Conservation (phyloP, 1,140 invertebrate genomes). For the Musca domestica region DNA sequence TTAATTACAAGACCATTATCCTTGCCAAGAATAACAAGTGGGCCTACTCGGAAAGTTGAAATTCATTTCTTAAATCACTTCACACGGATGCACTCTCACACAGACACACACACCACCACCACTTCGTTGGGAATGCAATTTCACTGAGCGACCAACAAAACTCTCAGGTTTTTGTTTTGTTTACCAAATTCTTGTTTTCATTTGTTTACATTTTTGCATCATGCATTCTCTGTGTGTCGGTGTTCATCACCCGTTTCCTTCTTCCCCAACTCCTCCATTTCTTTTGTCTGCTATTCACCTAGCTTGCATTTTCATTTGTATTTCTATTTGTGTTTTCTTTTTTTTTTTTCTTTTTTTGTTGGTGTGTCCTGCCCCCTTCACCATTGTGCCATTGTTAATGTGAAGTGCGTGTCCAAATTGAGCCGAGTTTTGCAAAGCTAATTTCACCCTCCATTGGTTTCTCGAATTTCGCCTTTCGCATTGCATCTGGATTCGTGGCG, state of each 20-base stretch:
- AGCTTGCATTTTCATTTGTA: neutral
- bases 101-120: no score
- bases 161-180: neutral
- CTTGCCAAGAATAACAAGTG: no score
- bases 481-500: constrained; percentile 37
- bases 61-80: no score
- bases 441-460: constrained; percentile 40
- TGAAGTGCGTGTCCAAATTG: constrained; percentile 33
- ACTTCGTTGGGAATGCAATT: no score
- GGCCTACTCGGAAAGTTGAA: no score
- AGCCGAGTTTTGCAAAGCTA: constrained; percentile 23
- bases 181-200: no score
- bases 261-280: neutral
- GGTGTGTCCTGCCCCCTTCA: no score
- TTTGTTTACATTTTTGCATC: no score
- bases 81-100: no score
- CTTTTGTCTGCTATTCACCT: constrained; percentile 1
- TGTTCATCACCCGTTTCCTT: neutral
- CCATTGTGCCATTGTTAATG: neutral
- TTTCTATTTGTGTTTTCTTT: no score
- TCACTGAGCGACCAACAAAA: no score
- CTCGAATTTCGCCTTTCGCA: constrained; percentile 35
- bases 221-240: neutral
- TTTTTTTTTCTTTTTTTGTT: neutral
- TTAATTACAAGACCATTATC: no score